Percentiles rank a stretch among this genome's conserved stretches.
phyloP scores from a whole-genome alignment of 2,888 invertebrate species.

The Tiphia femorata region DNA sequence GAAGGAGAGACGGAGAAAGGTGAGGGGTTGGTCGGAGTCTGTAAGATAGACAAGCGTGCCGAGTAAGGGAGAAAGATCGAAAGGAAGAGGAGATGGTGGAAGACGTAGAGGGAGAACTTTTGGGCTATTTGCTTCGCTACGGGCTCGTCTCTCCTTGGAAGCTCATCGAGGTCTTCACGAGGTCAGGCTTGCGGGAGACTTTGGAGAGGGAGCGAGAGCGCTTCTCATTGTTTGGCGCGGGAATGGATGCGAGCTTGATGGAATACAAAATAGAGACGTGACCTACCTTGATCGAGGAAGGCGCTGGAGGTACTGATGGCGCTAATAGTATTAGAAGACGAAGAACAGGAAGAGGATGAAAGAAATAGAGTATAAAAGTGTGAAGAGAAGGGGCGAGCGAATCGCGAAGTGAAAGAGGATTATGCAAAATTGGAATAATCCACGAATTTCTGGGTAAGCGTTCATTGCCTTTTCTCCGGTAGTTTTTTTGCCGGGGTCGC shows the following conservation, averaged over 20 bases:
- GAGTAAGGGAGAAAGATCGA: slow-evolving; percentile 1
- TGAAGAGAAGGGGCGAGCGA: background rate
- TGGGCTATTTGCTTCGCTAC: slow-evolving; percentile 37
- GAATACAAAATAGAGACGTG: slow-evolving; percentile 50
- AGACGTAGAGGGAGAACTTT: slow-evolving; percentile 28
- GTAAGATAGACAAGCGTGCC: background rate
- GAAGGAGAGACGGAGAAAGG: background rate
- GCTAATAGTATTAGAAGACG: background rate
- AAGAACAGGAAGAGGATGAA: background rate
- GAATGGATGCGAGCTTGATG: slow-evolving; percentile 42
- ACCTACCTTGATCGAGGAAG: slow-evolving; percentile 27
- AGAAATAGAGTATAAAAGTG: background rate
- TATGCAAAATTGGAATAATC: no score
- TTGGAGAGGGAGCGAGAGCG: slow-evolving; percentile 11
- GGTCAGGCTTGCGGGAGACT: slow-evolving; percentile 6
- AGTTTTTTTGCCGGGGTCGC: no score
- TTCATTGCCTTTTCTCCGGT: no score
- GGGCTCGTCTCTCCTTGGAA: slow-evolving; percentile 7
- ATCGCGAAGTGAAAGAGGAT: no score
- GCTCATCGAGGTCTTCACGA: slow-evolving; percentile 23
- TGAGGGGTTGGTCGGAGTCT: background rate
- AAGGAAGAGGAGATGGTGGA: background rate
- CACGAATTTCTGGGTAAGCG: no score
- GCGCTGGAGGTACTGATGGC: slow-evolving; percentile 4
- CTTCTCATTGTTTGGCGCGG: slow-evolving; percentile 39